Evolutionary conservation across 2,888 invertebrate species (phyloP).

Genomic region (Agrotis segetum): DNA sequence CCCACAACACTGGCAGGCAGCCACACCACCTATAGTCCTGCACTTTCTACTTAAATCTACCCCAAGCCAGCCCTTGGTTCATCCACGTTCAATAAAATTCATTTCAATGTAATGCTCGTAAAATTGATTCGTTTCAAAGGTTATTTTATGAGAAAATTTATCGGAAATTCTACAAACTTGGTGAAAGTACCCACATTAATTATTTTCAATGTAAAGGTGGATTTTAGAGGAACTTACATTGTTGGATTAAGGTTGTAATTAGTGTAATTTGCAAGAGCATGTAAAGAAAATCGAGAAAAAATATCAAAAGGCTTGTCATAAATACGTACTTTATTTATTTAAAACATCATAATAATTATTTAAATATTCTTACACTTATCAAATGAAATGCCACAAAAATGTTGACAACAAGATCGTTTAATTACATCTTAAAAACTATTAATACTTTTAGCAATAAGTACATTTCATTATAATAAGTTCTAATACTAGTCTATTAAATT

Average conservation of each 20-base stretch:
- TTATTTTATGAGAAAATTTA: slow-evolving; percentile 46
- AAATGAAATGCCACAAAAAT: slow-evolving; percentile 86
- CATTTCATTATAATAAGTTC: slow-evolving; percentile 73
- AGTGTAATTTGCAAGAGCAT: not conserved
- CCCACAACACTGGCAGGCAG: too few species aligned
- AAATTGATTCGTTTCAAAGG: slow-evolving; percentile 24
- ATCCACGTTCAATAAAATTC: not conserved
- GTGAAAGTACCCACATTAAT: slow-evolving; percentile 35
- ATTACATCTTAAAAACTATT: slow-evolving; percentile 80
- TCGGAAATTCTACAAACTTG: not conserved
- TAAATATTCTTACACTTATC: slow-evolving; percentile 82
- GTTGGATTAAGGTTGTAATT: not conserved
- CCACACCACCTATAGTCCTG: too few species aligned
- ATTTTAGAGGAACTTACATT: not conserved
- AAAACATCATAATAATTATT: slow-evolving; percentile 84
- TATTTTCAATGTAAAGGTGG: slow-evolving; percentile 34
- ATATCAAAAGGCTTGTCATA: slow-evolving; percentile 83
- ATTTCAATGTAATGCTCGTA: slow-evolving; percentile 18
- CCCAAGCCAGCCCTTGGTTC: too few species aligned
- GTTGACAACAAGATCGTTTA: slow-evolving; percentile 86
- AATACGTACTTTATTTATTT: slow-evolving; percentile 88
- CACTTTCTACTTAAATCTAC: too few species aligned
- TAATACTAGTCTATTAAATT: slow-evolving; percentile 76
- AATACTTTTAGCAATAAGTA: slow-evolving; percentile 86
- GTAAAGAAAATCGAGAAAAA: slow-evolving; percentile 61